Conservation (phyloP, 2,888 invertebrate genomes). For the Copidosoma aretas region DNA sequence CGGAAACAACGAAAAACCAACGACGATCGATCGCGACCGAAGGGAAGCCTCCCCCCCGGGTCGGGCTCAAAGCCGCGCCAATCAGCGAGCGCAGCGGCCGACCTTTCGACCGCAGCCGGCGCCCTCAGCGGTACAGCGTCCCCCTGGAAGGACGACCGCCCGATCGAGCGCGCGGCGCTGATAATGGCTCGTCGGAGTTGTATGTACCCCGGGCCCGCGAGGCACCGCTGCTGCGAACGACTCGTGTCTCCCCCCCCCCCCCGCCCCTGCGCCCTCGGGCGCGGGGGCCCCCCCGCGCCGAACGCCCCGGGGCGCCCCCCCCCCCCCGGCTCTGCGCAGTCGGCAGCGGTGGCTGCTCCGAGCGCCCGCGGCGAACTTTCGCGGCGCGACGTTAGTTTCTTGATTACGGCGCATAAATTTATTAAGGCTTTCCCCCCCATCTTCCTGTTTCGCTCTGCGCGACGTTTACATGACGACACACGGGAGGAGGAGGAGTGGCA, state of each 20-base stretch:
- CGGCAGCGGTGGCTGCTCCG: too few relatives aligned
- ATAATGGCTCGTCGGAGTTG: conserved; percentile 36
- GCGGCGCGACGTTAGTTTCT: conserved; percentile 23
- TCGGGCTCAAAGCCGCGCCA: conserved; percentile 4
- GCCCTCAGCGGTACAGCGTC: conserved; percentile 31
- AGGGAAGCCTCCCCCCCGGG: not conserved
- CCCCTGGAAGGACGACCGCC: conserved; percentile 19
- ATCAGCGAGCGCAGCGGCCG: conserved; percentile 11
- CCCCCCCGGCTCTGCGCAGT: not conserved
- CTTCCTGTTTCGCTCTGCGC: not conserved
- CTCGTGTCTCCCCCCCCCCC: not conserved
- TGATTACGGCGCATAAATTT: conserved; percentile 29
- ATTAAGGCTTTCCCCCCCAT: not conserved
- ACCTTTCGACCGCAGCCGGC: conserved; percentile 27
- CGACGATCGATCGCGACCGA: not conserved
- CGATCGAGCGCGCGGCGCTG: conserved; percentile 33
- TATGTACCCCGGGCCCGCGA: conserved; percentile 28
- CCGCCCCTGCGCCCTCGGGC: not conserved
- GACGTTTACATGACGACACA: not conserved
- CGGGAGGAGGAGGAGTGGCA: not conserved
- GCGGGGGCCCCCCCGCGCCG: not conserved
- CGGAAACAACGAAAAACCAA: not conserved
- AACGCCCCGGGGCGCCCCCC: not conserved
- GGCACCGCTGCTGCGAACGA: conserved; percentile 21
- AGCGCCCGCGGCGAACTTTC: conserved; percentile 10